These are phyloP conservation scores for Pyrgilauda ruficollis DNA, from an alignment of 2,113 vertebrate species.

Conservation along the genomic window DNA sequence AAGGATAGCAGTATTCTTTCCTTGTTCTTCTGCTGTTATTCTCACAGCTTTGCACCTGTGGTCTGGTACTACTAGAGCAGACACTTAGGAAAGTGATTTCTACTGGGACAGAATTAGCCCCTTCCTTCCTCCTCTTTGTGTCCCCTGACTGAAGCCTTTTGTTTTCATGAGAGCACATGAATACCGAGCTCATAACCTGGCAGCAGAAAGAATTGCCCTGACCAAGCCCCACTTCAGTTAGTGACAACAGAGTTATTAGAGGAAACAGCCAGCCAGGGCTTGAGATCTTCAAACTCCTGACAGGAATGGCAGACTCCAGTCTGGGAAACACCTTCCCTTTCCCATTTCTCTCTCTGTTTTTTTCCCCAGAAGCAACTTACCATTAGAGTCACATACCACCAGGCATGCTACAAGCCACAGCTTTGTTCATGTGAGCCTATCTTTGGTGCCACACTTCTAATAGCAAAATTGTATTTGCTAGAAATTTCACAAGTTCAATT, in stretches of 20 bases:
- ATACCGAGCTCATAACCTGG: background rate
- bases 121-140: background rate
- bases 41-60: background rate
- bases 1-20: background rate
- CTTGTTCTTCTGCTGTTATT: background rate
- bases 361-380: background rate
- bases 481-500: background rate
- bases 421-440: background rate
- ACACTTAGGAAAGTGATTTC: background rate
- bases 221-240: background rate
- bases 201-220: background rate
- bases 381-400: background rate
- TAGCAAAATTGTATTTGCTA: background rate
- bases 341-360: background rate
- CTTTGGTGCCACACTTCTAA: background rate
- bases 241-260: accelerated
- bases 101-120: background rate
- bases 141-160: accelerated
- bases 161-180: background rate
- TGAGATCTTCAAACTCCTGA: background rate
- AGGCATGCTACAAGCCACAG: background rate
- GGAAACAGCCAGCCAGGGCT: background rate
- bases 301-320: background rate
- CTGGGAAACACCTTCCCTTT: background rate
- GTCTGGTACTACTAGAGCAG: background rate